Base-by-base conservation (phyloP, 2,113 vertebrate genomes). In the Scortum barcoo region DNA sequence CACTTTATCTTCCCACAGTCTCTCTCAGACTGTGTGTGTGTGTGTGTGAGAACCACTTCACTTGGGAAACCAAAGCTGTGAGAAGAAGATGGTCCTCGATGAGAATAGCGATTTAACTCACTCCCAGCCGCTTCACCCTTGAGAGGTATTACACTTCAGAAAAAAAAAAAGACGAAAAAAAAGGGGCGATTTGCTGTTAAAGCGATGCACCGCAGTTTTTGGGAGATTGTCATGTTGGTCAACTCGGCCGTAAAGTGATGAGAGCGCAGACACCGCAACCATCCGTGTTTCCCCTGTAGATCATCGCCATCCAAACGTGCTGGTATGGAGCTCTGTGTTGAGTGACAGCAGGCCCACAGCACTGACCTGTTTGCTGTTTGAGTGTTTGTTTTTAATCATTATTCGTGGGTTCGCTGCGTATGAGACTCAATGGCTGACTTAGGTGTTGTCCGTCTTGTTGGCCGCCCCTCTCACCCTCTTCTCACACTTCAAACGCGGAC, bases 401-500 rank as follows among this genome's bases (percentile, higher is more conserved):
- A 51, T 75, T 65, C 71, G n/a, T 28, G 38, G 51, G 13, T 78
- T 62, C 4, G 26, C 24, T 80, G 38, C 44, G 4, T 4, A 14
- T 12, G 20, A 7, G 46, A 46, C 9, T 63, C 80, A 61, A 66
- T 16, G 9, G 24, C 30, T 10, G 80, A 65, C 40, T 73, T 50
- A 46, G 1, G 4, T 7, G 16, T 24, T 24, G 36, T 72, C 53
- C 4, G 26, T 80, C 70, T 78, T 57, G 36, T 54, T 33, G 57
- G 53, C 67, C 51, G 71, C 33, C 33, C 80, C 71, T 92, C 81
- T 89, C 80, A 28, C 79, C 88, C 80, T 85, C 70, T 42, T 13
- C 74, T 74, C 83, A 62, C 86, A 91, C 94, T 93, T 94, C 92
- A 94, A 93, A 94, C 75, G 89, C 76, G 19, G 74, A 13, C 58